Base-by-base conservation (phyloP, 2,888 invertebrate genomes). In the Plagodis dolabraria region DNA sequence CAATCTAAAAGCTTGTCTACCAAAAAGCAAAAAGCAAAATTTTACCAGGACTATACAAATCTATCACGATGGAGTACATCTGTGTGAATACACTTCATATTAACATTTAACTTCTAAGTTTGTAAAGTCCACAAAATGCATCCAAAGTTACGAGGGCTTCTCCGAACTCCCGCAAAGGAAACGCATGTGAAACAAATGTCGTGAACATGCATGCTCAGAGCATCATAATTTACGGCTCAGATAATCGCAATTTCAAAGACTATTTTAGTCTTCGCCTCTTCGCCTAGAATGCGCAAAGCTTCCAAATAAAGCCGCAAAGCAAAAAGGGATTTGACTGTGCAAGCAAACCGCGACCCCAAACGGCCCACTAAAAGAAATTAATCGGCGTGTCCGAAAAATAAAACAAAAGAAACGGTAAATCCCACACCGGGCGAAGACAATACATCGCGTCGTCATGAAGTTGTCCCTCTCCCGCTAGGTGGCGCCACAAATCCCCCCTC, bases 371-470 rank as follows among this genome's bases (percentile, higher is more conserved):
- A 83, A 86, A 82, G 82, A 85, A 87, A 86, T 87, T 86, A 86
- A 87, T 87, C 85, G 81, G 83, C 80, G 79, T 83, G 80, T 80
- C 84, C 79, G 71, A 88, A 85, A 86, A 86, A 86, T 83, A 88
- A 89, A 86, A 86, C 82, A 86, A 88, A 86, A 84, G 85, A 72
- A 83, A 85, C 82, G 79, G 85, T 88, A 85, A 86, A 87, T 88
- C 88, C 89, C 88, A 88, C 85, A 89, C 85, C 83, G 84, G 73
- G 77, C 77, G 84, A 85, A 89, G 89, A 89, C 87, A 89, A 86
- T 89, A 87, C 86, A 87, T 85, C 77, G 85, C 82, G 79, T 85
- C 82, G 80, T 85, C 87, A 89, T 91, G 87, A 89, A 88, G 85
- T 83, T 82, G 86, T 85, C 83, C 79, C 87, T 84, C 89, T 87